phyloP scores from a whole-genome alignment of 2,113 vertebrate species.

The Pachycephala philippinensis region DNA sequence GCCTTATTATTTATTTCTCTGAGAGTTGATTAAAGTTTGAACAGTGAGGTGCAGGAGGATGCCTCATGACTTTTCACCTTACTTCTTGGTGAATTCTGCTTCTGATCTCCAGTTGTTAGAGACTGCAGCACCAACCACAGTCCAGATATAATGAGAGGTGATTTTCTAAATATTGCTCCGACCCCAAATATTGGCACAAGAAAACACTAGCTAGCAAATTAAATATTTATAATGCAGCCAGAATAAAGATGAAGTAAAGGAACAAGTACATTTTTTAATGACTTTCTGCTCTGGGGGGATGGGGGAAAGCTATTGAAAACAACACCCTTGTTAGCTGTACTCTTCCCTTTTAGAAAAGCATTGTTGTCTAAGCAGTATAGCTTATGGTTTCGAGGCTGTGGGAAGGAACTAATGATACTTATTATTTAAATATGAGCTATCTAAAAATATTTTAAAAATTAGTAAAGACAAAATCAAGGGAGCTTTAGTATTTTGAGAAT shows the following conservation, averaged over 20 bases:
- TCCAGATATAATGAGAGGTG: background rate
- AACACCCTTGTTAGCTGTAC: background rate
- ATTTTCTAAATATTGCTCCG: background rate
- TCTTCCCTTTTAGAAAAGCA: background rate
- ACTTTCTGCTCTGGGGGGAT: background rate
- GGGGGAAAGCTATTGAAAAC: background rate
- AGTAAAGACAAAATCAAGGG: background rate
- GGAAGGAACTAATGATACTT: background rate
- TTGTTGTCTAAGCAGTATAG: background rate
- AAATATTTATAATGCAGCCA: background rate
- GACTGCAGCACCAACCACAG: background rate
- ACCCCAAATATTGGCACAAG: background rate
- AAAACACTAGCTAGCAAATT: background rate
- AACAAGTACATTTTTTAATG: background rate
- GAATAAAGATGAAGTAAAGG: background rate
- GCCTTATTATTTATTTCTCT: constrained; percentile 12
- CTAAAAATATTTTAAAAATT: background rate
- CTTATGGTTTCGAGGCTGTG: background rate
- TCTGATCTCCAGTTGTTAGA: background rate
- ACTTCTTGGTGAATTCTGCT: background rate
- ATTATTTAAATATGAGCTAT: background rate
- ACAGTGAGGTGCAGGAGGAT: background rate
- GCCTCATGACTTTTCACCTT: background rate
- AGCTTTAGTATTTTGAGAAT: background rate
- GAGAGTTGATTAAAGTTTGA: constrained; percentile 26